Conservation (phyloP, 2,888 invertebrate species). For the Aleiodes testaceus region DNA sequence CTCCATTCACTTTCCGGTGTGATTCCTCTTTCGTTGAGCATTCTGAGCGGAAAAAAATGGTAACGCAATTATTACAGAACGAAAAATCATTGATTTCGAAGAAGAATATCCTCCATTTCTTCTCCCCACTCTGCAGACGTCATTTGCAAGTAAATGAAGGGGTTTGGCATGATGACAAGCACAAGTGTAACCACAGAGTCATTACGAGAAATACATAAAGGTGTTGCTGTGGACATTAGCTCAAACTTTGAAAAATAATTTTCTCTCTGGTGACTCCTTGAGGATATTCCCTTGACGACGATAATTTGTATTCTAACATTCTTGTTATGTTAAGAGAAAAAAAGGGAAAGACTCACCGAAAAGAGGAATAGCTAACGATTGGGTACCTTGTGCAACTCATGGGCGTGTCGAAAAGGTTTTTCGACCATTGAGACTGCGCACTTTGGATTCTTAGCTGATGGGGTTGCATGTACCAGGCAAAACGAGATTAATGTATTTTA, state of each 20-base stretch:
- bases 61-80: no score
- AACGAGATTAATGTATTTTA: constrained; percentile 25
- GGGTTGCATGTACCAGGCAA: constrained; percentile 28
- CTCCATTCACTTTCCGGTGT: constrained; percentile 43
- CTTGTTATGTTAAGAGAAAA: constrained; percentile 3
- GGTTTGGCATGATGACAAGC: constrained; percentile 23
- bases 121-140: background rate
- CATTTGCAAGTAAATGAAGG: constrained; percentile 5
- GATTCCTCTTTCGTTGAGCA: background rate
- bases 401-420: constrained; percentile 52
- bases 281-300: constrained; percentile 47
- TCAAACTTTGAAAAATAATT: background rate
- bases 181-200: constrained; percentile 32
- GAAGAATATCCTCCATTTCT: no score
- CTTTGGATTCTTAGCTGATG: background rate
- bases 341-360: background rate
- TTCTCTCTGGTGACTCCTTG: constrained; percentile 38
- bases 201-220: constrained; percentile 25
- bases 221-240: constrained; percentile 30
- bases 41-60: background rate
- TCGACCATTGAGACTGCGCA: constrained; percentile 43
- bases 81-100: background rate
- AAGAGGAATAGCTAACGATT: constrained; percentile 26
- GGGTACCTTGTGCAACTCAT: constrained; percentile 31
- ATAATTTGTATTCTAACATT: constrained; percentile 51